Percentiles rank a stretch among this genome's conserved stretches.
Conservation (phyloP, 64 coral and sea anemone species). For the Pachyseris speciosa region DNA sequence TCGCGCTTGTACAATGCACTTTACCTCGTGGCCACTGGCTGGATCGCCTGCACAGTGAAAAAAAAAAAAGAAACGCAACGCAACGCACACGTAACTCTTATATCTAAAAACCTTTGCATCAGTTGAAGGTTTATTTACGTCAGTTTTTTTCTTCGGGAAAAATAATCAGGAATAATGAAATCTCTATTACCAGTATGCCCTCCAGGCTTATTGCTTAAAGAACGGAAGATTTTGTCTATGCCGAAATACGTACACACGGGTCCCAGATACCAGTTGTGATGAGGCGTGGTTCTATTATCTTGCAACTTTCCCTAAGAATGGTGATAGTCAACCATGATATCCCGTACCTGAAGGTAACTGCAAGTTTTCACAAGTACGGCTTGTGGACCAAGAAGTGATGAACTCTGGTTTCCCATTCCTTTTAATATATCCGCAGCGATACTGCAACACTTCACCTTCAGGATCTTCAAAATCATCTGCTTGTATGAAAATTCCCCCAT, state of each 20-base stretch:
- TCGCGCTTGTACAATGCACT: not conserved
- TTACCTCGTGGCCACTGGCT: not conserved
- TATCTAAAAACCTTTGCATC: too few relatives aligned
- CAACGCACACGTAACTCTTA: not conserved
- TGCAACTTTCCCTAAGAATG: too few relatives aligned
- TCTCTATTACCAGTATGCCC: too few relatives aligned
- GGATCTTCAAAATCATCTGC: constrained; percentile 14
- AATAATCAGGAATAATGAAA: too few relatives aligned
- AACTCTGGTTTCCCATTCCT: not conserved
- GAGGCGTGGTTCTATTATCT: too few relatives aligned
- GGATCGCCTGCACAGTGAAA: not conserved
- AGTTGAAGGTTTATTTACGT: too few relatives aligned
- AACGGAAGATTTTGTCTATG: too few relatives aligned
- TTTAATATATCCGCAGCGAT: constrained; percentile 2
- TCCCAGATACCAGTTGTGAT: too few relatives aligned
- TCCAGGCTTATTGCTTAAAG: too few relatives aligned
- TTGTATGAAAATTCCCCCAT: not conserved
- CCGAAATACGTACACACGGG: too few relatives aligned
- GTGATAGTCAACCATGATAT: too few relatives aligned
- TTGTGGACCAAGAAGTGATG: not conserved
- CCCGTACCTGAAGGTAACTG: not conserved
- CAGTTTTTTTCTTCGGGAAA: too few relatives aligned
- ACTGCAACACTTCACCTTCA: not conserved
- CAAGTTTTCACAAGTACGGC: not conserved
- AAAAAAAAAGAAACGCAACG: not conserved